Evolutionary conservation across 2,797 vertebrate species (phyloP).

Genomic region (Pristis pectinata): DNA sequence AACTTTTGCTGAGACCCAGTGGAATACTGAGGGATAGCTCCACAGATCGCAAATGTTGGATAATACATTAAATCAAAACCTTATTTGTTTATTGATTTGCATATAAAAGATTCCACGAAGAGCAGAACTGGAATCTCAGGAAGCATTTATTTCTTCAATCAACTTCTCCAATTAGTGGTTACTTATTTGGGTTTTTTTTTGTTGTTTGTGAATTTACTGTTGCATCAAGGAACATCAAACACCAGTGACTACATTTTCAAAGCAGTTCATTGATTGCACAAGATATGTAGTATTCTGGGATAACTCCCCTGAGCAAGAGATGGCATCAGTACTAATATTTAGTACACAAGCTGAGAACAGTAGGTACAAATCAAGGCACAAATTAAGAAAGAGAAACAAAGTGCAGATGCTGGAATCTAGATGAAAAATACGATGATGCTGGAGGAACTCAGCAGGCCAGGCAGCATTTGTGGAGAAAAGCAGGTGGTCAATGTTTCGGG

Average conservation of each 20-base stretch:
- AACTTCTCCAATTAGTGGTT: background rate
- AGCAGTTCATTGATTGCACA: background rate
- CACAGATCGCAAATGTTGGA: background rate
- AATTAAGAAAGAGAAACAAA: background rate
- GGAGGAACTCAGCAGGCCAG: too few relatives aligned
- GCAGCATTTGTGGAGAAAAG: too few relatives aligned
- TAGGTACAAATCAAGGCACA: background rate
- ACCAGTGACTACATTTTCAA: background rate
- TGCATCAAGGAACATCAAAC: too few relatives aligned
- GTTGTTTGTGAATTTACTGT: background rate
- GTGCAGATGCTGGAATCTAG: too few relatives aligned
- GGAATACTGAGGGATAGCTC: background rate
- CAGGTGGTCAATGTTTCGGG: too few relatives aligned
- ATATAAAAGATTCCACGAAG: background rate
- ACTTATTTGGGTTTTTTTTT: background rate
- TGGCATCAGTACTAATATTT: background rate
- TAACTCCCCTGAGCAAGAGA: background rate
- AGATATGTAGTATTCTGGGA: background rate
- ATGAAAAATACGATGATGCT: too few relatives aligned
- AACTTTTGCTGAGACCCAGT: too few relatives aligned
- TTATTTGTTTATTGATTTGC: background rate
- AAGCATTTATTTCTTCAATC: background rate
- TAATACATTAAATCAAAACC: background rate
- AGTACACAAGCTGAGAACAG: background rate
- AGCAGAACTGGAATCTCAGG: background rate